phyloP scores from a whole-genome alignment of 1,140 invertebrate genomes.

The Solenopsis invicta region DNA sequence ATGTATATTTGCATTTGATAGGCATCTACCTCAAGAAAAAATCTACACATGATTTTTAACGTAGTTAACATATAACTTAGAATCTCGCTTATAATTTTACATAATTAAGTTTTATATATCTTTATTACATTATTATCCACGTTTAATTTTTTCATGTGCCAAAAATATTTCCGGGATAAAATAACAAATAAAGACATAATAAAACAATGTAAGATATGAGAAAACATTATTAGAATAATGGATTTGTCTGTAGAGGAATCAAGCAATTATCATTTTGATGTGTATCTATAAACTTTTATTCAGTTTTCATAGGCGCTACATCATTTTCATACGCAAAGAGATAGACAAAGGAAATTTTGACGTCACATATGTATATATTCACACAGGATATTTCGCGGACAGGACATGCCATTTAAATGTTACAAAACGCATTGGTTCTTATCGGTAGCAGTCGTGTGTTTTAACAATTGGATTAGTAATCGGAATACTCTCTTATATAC shows the following conservation, averaged over 20 bases:
- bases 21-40: conserved; percentile 12
- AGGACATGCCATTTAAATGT: conserved; percentile 65
- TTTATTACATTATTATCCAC: background rate
- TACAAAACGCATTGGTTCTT: conserved; percentile 68
- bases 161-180: conserved; percentile 4
- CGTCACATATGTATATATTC: conserved; percentile 63
- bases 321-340: conserved; percentile 61
- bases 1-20: conserved; percentile 11
- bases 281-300: conserved; percentile 67
- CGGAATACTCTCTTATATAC: conserved; percentile 52
- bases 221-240: background rate
- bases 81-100: background rate
- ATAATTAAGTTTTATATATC: background rate
- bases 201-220: background rate
- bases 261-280: conserved; percentile 5
- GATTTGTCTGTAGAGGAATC: background rate
- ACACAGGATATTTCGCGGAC: conserved; percentile 59
- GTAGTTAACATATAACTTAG: background rate
- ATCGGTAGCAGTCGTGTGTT: conserved; percentile 67
- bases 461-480: conserved; percentile 58
- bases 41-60: background rate
- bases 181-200: background rate
- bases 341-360: conserved; percentile 62
- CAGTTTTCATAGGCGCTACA: conserved; percentile 65
- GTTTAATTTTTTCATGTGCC: background rate